Evolutionary conservation across 2,797 vertebrate genomes (phyloP).

Genomic region (Gadopsis marmoratus): DNA sequence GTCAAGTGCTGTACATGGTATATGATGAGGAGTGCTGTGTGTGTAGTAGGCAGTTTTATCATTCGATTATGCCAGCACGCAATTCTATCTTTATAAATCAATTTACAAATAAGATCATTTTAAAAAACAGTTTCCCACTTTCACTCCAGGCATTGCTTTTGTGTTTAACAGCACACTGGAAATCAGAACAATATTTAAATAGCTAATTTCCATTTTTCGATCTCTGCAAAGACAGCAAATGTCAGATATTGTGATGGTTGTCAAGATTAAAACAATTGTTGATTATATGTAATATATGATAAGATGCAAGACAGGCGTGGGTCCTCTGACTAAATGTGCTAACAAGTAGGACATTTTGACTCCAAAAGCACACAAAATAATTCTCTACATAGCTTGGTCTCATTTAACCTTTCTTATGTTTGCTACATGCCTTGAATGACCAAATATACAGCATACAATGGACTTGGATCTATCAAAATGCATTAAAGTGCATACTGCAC

Average conservation of each 20-base stretch:
- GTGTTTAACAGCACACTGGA: neutral
- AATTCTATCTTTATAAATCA: neutral
- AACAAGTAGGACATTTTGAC: neutral
- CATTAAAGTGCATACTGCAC: neutral
- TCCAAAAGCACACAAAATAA: neutral
- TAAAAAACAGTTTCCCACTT: neutral
- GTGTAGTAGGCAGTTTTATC: neutral
- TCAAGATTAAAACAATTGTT: neutral
- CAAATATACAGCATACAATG: neutral
- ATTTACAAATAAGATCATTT: neutral
- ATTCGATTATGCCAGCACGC: neutral
- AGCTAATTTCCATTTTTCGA: neutral
- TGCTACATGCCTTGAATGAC: no score
- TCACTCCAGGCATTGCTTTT: neutral
- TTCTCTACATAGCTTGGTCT: neutral
- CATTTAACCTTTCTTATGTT: neutral
- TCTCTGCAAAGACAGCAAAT: neutral
- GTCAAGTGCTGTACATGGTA: slow-evolving; percentile 8
- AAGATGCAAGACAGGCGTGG: neutral
- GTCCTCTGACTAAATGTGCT: neutral
- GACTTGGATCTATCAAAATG: neutral
- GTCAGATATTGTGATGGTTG: neutral
- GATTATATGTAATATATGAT: neutral
- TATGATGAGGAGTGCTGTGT: neutral
- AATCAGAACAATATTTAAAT: neutral